phyloP scores from a whole-genome alignment of 2,797 vertebrate genomes.

The Chelidonichthys spinosus region DNA sequence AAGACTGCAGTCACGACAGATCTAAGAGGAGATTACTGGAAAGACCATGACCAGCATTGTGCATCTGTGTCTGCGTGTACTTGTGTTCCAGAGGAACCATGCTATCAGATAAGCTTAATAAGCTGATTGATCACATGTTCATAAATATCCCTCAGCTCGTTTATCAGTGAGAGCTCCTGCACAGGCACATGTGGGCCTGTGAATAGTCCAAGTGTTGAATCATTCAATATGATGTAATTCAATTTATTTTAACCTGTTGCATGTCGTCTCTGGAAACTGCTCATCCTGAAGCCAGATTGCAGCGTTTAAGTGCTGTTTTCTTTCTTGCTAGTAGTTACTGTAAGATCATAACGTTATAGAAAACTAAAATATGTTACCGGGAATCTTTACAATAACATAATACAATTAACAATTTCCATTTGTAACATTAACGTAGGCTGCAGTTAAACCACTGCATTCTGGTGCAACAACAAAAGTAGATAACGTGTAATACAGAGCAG shows the following conservation, averaged over 20 bases:
- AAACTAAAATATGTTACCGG: background rate
- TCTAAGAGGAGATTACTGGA: constrained; percentile 48
- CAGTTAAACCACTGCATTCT: background rate
- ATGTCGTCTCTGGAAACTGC: background rate
- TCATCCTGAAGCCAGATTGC: background rate
- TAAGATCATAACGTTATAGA: background rate
- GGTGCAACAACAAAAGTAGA: background rate
- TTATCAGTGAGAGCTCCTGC: constrained; percentile 36
- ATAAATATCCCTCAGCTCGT: constrained; percentile 49
- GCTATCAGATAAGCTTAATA: constrained; percentile 56
- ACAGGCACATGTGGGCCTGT: constrained; percentile 8
- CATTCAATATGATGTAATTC: constrained; percentile 4
- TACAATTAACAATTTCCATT: background rate
- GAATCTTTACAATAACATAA: background rate
- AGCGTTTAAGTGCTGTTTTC: background rate
- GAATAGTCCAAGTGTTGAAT: background rate
- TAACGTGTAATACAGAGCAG: background rate
- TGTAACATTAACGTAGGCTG: background rate
- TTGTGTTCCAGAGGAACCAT: constrained; percentile 38
- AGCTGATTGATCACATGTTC: constrained; percentile 68
- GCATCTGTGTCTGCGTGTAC: constrained; percentile 7
- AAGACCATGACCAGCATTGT: constrained; percentile 33
- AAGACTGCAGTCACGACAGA: constrained; percentile 56
- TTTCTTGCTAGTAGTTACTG: background rate
- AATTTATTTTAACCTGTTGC: background rate